Evolutionary conservation across 2,888 invertebrate species (phyloP).

Genomic region (Drosophila crucigera): DNA sequence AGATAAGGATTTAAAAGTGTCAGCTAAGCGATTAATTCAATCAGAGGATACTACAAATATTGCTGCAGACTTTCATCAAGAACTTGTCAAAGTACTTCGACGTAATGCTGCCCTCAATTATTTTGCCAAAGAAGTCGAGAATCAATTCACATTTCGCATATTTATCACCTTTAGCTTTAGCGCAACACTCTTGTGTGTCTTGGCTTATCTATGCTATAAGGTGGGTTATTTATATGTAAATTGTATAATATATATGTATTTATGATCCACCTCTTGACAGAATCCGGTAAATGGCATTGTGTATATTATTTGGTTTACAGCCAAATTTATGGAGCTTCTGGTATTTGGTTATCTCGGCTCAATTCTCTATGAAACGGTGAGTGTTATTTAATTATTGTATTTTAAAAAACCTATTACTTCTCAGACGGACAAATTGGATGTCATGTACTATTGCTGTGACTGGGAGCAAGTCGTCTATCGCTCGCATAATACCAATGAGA

Average conservation of each 20-base stretch:
- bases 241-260: neutral
- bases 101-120: conserved; percentile 68
- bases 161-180: conserved; percentile 76
- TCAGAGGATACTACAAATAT: conserved; percentile 16
- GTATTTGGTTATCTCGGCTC: conserved; percentile 68
- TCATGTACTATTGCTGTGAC: conserved; percentile 69
- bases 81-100: conserved; percentile 50
- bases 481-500: conserved; percentile 58
- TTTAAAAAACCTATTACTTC: neutral
- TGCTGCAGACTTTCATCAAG: conserved; percentile 53
- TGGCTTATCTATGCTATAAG: conserved; percentile 69
- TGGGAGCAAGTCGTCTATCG: conserved; percentile 70
- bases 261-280: conserved; percentile 26
- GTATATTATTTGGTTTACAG: conserved; percentile 62
- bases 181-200: conserved; percentile 68
- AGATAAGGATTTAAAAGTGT: conserved; percentile 56
- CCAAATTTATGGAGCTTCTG: conserved; percentile 67
- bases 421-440: conserved; percentile 66
- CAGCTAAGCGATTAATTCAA: conserved; percentile 20
- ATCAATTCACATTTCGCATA: conserved; percentile 72
- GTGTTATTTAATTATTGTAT: neutral
- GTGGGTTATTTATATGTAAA: conserved; percentile 40
- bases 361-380: conserved; percentile 65
- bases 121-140: conserved; percentile 66
- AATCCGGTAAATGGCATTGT: conserved; percentile 50